A percentile compares a stretch with the other conserved stretches of the same genome.
phyloP scores from a whole-genome alignment of 2,797 vertebrate species.

The Merluccius polli region DNA sequence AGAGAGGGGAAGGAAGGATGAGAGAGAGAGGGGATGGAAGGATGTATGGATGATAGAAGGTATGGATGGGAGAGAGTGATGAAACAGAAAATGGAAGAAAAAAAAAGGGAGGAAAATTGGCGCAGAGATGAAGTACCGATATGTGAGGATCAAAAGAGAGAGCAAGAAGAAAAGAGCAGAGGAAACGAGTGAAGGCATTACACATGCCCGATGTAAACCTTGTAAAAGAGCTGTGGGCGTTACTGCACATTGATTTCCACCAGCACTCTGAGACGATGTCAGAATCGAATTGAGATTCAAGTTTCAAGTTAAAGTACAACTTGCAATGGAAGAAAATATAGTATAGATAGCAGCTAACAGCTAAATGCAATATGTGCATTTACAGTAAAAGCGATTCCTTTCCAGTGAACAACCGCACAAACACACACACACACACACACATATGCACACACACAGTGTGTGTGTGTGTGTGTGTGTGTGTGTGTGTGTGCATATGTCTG shows the following conservation, averaged over 20 bases:
- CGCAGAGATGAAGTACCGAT: neutral
- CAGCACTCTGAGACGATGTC: neutral
- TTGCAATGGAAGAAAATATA: neutral
- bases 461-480: no score
- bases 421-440: neutral
- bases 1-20: neutral
- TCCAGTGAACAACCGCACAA: neutral
- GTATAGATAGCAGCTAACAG: neutral
- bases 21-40: neutral
- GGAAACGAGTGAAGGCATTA: constrained; percentile 14
- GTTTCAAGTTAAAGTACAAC: neutral
- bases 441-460: no score
- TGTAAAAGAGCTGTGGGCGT: no score
- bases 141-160: constrained; percentile 1
- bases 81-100: neutral
- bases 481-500: no score
- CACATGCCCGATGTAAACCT: neutral
- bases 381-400: neutral
- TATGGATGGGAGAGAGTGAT: neutral
- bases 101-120: neutral
- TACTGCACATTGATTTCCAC: no score
- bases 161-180: constrained; percentile 15
- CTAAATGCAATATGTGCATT: no score
- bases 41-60: neutral
- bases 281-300: neutral